phyloP scores from a whole-genome alignment of 2,797 vertebrate genomes.

The Salmo trutta region DNA sequence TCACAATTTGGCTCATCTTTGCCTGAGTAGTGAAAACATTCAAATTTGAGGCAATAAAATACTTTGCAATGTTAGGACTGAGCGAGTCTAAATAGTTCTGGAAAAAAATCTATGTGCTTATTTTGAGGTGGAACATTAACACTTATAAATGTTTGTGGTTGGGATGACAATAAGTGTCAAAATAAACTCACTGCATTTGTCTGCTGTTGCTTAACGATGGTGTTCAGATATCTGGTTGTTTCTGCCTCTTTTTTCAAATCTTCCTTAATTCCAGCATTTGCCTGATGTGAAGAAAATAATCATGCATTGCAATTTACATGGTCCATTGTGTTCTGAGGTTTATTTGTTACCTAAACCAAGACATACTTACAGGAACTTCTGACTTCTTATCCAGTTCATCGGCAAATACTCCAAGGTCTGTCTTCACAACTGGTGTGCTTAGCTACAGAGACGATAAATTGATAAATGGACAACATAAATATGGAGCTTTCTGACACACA shows the following conservation, averaged over 20 bases:
- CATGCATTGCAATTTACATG: neutral
- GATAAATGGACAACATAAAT: neutral
- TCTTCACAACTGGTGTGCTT: constrained; percentile 18
- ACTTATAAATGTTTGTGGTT: too few relatives aligned
- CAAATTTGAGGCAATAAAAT: too few relatives aligned
- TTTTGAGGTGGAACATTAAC: too few relatives aligned
- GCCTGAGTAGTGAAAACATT: constrained; percentile 14
- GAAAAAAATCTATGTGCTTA: neutral
- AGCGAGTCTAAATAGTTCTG: neutral
- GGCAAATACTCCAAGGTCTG: constrained; percentile 28
- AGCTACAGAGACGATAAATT: constrained; percentile 21
- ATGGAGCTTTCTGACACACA: too few relatives aligned
- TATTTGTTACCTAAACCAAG: neutral
- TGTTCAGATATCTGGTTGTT: neutral
- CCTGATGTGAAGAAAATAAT: neutral
- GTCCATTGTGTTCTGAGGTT: neutral
- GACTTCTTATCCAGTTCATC: constrained; percentile 27
- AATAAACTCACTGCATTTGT: constrained; percentile 25
- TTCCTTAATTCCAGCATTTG: neutral
- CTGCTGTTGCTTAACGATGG: constrained; percentile 8
- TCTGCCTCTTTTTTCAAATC: constrained; percentile 5
- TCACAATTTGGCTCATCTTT: constrained; percentile 26
- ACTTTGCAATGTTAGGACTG: too few relatives aligned
- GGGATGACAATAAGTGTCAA: neutral
- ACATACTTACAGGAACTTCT: constrained; percentile 18